Evolutionary conservation across 2,113 vertebrate species (phyloP), one percentile per base, ranked within the genome.

Genomic region (cattle (Bos taurus)): DNA sequence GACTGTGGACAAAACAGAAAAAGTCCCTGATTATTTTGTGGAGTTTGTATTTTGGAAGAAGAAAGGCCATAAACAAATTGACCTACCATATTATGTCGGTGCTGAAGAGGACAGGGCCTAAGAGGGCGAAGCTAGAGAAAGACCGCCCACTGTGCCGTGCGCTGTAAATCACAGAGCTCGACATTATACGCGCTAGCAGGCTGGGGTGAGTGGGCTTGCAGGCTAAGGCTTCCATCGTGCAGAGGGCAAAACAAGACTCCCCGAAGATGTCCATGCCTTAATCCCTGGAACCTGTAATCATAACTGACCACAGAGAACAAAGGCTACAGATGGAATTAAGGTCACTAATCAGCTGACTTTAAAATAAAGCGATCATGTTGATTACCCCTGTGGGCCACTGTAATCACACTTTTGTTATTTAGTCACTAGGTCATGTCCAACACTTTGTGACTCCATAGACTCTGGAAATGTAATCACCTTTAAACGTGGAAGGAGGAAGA

Each of bases 61-160:
- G 52, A 82, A 71, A n/a, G 74, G 60, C 71, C 56, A 36, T 19
- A 62, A 93, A 54, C 25, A 46, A 57, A 17, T 15, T 2, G 33
- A 25, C 17, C 26, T 16, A 13, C 43, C 19, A 12, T 13, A 36
- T 12, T 8, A 6, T 10, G 30, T 36, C 8, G 21, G 19, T 48
- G 10, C 2, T 0, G 13, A 40, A 28, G 40, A 67, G 1, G 52
- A n/a, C 11, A 23, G 12, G 2, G 11, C 6, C 17, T 5, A 11
- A n/a, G 2, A 43, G 26, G 1, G 30, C 1, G 0, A 33, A 48
- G 19, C 19, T 19, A 23, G 52, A 67, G 64, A 86, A n/a, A 62
- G 30, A 33, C n/a, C 25, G 2, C 3, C 0, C 23, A 0, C 2
- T 4, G 8, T 21, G 25, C 62, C 0, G 0, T 13, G 78, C 54